phyloP scores from a whole-genome alignment of 1,140 invertebrate species.

The Sitobion miscanthi region DNA sequence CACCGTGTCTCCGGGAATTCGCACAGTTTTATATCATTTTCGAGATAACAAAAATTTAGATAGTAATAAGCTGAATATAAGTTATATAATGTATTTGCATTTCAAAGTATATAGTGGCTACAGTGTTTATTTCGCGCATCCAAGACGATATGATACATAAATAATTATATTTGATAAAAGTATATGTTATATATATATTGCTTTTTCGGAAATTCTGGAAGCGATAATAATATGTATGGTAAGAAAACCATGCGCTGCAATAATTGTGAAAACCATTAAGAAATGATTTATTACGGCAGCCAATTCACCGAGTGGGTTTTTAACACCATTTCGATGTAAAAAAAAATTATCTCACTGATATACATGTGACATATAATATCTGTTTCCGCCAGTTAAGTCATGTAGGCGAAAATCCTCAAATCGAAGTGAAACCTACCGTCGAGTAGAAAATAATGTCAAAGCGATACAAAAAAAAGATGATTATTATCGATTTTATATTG shows the following conservation, averaged over 20 bases:
- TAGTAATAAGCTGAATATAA: neutral
- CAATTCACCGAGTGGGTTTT: neutral
- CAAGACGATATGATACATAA: neutral
- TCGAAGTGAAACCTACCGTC: neutral
- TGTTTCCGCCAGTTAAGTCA: neutral
- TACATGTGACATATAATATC: neutral
- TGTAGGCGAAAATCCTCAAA: neutral
- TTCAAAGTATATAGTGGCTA: neutral
- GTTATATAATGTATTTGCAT: neutral
- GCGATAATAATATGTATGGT: conserved; percentile 2
- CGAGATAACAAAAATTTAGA: neutral
- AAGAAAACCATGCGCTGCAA: conserved; percentile 4
- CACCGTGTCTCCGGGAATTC: neutral
- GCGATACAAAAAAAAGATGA: neutral
- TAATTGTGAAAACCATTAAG: conserved; percentile 44
- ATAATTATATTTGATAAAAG: neutral
- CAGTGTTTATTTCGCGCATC: neutral
- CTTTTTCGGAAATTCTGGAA: conserved; percentile 21
- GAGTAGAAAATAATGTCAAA: neutral
- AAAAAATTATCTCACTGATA: conserved; percentile 1
- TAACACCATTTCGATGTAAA: neutral
- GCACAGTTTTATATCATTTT: neutral
- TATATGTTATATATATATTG: neutral
- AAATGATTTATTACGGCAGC: conserved; percentile 22
- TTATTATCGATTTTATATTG: neutral